Conservation (phyloP, 2,888 invertebrate genomes). For the Apodemia duryi region DNA sequence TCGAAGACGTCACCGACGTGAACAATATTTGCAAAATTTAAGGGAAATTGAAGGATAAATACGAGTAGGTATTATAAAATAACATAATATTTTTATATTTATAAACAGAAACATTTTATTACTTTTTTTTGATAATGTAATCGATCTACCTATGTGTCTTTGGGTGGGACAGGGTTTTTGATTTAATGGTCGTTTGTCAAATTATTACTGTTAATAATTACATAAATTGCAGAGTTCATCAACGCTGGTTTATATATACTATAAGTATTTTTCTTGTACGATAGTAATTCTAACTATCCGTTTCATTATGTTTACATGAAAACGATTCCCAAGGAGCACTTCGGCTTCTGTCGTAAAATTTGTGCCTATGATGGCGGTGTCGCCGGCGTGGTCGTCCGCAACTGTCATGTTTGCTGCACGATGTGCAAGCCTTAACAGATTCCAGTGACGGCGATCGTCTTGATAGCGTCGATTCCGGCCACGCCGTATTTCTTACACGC, state of each 20-base stretch:
- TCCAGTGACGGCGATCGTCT: slow-evolving; percentile 44
- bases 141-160: no score
- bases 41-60: no score
- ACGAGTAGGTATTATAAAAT: no score
- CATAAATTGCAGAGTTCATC: background rate
- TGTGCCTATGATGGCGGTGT: slow-evolving; percentile 29
- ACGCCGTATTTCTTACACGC: slow-evolving; percentile 53
- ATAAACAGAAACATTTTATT: no score
- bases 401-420: slow-evolving; percentile 47
- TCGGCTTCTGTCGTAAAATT: slow-evolving; percentile 25
- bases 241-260: background rate
- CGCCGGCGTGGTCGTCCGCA: slow-evolving; percentile 34
- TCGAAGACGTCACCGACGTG: no score
- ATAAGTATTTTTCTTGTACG: slow-evolving; percentile 2
- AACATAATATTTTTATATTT: no score
- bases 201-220: background rate
- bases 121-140: no score
- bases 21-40: no score
- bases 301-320: slow-evolving; percentile 19
- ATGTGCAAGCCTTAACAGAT: slow-evolving; percentile 41
- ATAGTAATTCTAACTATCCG: slow-evolving; percentile 13
- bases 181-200: background rate
- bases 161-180: no score
- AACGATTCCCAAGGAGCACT: slow-evolving; percentile 29
- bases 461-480: slow-evolving; percentile 41